Evolutionary conservation across 1,140 invertebrate species (phyloP), one percentile per base, ranked within the genome.

Genomic region (Drosophila serrata): DNA sequence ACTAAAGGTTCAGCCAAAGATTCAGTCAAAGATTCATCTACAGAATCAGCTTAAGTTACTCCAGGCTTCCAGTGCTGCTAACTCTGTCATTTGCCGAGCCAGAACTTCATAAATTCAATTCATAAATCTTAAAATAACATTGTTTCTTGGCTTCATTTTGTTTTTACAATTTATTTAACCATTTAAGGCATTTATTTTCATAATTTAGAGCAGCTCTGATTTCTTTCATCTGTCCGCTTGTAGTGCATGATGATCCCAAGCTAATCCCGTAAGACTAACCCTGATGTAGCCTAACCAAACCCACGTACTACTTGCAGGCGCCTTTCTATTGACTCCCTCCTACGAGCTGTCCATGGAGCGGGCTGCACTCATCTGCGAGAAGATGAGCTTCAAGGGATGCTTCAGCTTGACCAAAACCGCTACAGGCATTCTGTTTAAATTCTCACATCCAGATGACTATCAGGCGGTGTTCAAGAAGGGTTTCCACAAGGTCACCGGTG

Each of bases 391-490:
- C 92, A 96, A 96, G 77, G 96, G 96, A 37, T 96, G 96, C 81
- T 97, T 97, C 93, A 96, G 96, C 68, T 93, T 97, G 76, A 97
- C 96, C 43, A 97, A 96, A 94, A 97, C 96, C 2, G 96, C 96
- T 60, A 97, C 96, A 48, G 96, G 96, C n/a, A 97, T 97, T 79
- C 94, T 97, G 48, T 97, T 97, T 94, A 97, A 97, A 93, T 97
- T 97, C 93, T 96, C 96, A 75, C 95, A 96, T 92, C 96, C 96
- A 79, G 96, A 97, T 65, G 96, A 97, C 91, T 97, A 96, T 93
- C 96, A 96, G 92, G 95, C 96, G 90, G 96, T 97, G 39, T 97
- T 95, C 94, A 96, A 97, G 92, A 97, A 97, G 91, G 96, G 96
- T 13, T 97, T 97, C 93, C 96, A 97, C 92, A 97, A 97, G 93